These are phyloP conservation scores for Hirtodrosophila cameraria DNA, from an alignment of 2,888 invertebrate genomes.

Conservation along the genomic window DNA sequence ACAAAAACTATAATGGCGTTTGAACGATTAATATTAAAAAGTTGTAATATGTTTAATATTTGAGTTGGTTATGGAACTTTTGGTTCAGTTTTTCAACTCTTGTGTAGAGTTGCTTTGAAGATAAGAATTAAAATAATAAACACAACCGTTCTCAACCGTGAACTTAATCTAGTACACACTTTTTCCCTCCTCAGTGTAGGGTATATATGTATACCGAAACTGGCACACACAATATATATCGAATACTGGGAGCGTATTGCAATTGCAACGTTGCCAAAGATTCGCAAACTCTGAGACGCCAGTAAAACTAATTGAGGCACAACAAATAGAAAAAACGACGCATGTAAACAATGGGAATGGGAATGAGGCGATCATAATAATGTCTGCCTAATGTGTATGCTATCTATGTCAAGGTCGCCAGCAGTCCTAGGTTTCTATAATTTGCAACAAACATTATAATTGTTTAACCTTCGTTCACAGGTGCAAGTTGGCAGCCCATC, in stretches of 20 bases:
- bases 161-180: constrained; percentile 16
- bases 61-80: too few species aligned
- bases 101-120: too few species aligned
- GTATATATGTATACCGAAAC: constrained; percentile 55
- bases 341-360: constrained; percentile 60
- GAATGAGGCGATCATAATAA: constrained; percentile 32
- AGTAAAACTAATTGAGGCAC: constrained; percentile 76
- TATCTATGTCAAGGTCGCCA: constrained; percentile 47
- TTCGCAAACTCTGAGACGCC: constrained; percentile 56
- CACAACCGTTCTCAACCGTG: too few species aligned
- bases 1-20: too few species aligned
- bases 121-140: too few species aligned
- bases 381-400: constrained; percentile 20
- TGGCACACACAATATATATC: constrained; percentile 48
- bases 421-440: constrained; percentile 22
- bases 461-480: constrained; percentile 84
- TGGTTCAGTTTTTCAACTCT: too few species aligned
- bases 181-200: constrained; percentile 21
- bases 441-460: constrained; percentile 21
- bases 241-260: constrained; percentile 34
- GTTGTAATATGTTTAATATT: too few species aligned
- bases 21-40: too few species aligned
- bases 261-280: constrained; percentile 65
- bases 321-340: constrained; percentile 50
- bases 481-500: constrained; percentile 94